These are phyloP conservation scores for Chionomys nivalis DNA, from an alignment of 2,113 vertebrate genomes.

Conservation along the genomic window DNA sequence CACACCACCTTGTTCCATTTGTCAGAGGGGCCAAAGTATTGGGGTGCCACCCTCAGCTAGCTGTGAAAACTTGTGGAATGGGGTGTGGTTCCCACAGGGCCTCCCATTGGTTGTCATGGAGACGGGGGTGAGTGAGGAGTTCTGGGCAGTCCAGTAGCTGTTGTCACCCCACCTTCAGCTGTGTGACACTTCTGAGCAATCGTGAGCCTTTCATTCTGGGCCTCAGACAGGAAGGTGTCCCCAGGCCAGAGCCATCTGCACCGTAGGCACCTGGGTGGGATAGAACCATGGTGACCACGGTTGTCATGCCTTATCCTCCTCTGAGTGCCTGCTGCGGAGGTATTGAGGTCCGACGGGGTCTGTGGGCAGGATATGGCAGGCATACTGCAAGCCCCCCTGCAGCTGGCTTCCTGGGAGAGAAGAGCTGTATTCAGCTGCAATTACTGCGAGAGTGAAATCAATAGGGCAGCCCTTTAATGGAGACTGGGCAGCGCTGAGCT, in stretches of 20 bases:
- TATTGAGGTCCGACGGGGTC: not conserved
- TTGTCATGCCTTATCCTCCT: not conserved
- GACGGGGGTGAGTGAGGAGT: not conserved
- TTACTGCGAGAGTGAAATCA: slow-evolving; percentile 55
- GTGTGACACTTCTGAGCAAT: not conserved
- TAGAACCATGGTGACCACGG: not conserved
- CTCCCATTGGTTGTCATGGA: not conserved
- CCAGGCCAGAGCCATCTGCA: not conserved
- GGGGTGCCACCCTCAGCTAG: not conserved
- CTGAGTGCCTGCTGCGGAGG: not conserved
- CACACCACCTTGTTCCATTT: not conserved
- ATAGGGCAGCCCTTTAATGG: slow-evolving; percentile 51
- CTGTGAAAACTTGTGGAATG: not conserved
- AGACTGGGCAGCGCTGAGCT: slow-evolving; percentile 5
- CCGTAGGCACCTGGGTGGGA: not conserved
- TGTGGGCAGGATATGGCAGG: slow-evolving; percentile 20
- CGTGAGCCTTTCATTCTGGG: not conserved
- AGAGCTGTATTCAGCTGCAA: slow-evolving; percentile 31
- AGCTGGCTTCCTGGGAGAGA: slow-evolving; percentile 54
- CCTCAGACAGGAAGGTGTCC: no score
- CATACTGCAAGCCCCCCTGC: not conserved
- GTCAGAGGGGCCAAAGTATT: not conserved
- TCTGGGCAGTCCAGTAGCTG: not conserved
- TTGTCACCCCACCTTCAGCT: not conserved
- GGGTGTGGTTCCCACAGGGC: not conserved